phyloP scores from a whole-genome alignment of 2,113 vertebrate genomes.

The Cyanoliseus patagonus region DNA sequence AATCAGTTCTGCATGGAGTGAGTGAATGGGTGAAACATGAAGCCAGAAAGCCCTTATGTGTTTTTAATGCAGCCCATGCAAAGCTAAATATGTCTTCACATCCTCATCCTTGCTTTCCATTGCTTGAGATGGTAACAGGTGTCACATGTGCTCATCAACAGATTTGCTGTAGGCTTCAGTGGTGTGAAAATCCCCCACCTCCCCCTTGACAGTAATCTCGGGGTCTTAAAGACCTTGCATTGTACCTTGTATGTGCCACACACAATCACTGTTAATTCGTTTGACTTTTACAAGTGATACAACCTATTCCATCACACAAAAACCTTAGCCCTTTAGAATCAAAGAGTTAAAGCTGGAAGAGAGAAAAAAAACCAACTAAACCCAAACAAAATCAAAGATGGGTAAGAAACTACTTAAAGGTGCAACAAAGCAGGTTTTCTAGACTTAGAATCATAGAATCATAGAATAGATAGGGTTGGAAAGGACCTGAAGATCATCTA shows the following conservation, averaged over 20 bases:
- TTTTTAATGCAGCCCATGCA: background rate
- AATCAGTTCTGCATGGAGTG: background rate
- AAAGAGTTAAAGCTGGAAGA: background rate
- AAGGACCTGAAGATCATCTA: too few relatives aligned
- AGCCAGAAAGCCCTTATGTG: background rate
- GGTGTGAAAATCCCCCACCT: background rate
- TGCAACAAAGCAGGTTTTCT: background rate
- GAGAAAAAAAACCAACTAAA: background rate
- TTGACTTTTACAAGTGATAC: background rate
- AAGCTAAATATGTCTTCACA: background rate
- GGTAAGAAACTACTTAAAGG: background rate
- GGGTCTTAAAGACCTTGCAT: background rate
- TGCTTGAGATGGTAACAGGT: background rate
- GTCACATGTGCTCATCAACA: background rate
- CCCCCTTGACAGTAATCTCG: background rate
- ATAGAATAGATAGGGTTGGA: too few relatives aligned
- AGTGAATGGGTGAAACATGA: background rate
- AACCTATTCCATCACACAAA: background rate
- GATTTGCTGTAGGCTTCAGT: background rate
- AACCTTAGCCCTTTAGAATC: background rate
- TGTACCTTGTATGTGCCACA: background rate
- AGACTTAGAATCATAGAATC: background rate
- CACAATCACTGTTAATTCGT: background rate
- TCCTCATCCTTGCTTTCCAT: background rate
- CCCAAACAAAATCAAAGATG: background rate